Evolutionary conservation across 2,797 vertebrate species (phyloP).

Genomic region (Sciurus vulgaris): DNA sequence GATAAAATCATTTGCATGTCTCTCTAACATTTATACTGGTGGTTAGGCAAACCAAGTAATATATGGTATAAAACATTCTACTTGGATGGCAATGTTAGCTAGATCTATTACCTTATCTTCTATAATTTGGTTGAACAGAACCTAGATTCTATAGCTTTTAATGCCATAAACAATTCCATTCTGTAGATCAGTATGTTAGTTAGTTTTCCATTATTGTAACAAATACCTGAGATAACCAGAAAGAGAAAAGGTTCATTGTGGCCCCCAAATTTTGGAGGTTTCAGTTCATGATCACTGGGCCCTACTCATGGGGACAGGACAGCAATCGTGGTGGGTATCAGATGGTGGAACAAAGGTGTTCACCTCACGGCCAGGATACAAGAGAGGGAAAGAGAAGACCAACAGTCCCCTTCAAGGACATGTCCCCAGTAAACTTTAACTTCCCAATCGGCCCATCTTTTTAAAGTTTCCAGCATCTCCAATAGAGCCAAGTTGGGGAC

Average conservation of each 20-base stretch:
- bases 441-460: neutral
- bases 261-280: neutral
- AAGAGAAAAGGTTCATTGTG: neutral
- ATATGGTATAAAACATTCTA: neutral
- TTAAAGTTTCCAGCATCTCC: neutral
- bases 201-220: neutral
- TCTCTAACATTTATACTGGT: neutral
- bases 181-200: neutral
- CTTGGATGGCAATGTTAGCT: neutral
- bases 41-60: neutral
- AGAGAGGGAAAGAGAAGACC: neutral
- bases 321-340: neutral
- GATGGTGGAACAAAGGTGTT: neutral
- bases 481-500: neutral
- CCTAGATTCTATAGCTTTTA: slow-evolving; percentile 2
- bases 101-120: neutral
- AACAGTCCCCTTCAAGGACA: neutral
- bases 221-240: neutral
- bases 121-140: slow-evolving; percentile 17
- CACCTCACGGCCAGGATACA: neutral
- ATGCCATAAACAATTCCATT: neutral
- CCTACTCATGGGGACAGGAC: neutral
- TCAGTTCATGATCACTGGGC: neutral
- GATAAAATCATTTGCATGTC: neutral
- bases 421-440: neutral